Base-by-base conservation (phyloP, 2,113 vertebrate species). In the Mesembrinibis cayennensis region DNA sequence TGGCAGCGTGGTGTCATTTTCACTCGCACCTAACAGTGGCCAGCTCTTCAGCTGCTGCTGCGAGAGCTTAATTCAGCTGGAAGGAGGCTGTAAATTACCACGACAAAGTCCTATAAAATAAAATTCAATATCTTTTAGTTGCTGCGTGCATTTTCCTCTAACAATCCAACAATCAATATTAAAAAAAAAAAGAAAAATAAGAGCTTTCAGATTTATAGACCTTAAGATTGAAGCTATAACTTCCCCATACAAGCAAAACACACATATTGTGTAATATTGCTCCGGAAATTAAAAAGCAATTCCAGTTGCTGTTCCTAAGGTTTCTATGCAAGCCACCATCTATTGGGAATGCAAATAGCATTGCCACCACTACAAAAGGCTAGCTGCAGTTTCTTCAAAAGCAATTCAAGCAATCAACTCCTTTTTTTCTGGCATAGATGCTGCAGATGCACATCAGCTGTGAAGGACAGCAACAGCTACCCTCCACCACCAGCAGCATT, bases 401-500 rank as follows among this genome's bases (percentile, higher is more conserved):
- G 55, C 45, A 50, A 69, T 58, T 52, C 38, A 27, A 86, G 89
- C 42, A 82, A 81, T 52, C 71, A 47, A 15, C 47, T 87, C 62
- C n/a, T 6, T 12, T 36, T 78, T 44, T 45, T 10, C 53, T 9
- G 0, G 58, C 76, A 61, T 7, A 59, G 63, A 80, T 42, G 26
- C 30, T 74, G 73, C 73, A 93, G 78, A 69, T 18, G 55, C 50
- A 6, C 21, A 19, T 77, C 53, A 73, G 72, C 89, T 56, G 47
- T 72, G 66, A 88, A 85, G 73, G 87, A 87, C 89, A 87, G 91
- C 58, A 92, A 61, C 89, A 95, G 82, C 79, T 55, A 56, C 40
- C 40, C 53, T 47, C 45, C 6, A 3, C 45, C 71, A 52, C 42
- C 0, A 2, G 45, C 61, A 49, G 17, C 3, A 0, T 21, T 67